These are phyloP conservation scores for Cirrhinus molitorella DNA, from an alignment of 2,797 vertebrate species.

Conservation along the genomic window DNA sequence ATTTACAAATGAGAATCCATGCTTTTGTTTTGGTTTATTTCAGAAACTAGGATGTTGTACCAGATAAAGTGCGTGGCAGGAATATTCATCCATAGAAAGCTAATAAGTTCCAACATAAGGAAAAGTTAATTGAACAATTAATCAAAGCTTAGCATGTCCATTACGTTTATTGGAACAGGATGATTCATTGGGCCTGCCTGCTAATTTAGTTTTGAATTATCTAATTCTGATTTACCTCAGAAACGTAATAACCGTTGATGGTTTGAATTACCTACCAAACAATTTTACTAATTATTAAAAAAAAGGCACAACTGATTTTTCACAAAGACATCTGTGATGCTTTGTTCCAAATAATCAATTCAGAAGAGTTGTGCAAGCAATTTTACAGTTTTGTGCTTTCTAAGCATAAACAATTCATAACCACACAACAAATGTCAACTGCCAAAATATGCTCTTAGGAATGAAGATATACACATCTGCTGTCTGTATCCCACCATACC, in stretches of 20 bases:
- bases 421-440: slow-evolving; percentile 45
- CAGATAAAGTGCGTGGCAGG: slow-evolving; percentile 33
- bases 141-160: slow-evolving; percentile 61
- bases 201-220: slow-evolving; percentile 58
- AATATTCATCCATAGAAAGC: slow-evolving; percentile 51
- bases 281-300: slow-evolving; percentile 60
- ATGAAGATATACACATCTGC: slow-evolving; percentile 41
- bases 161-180: slow-evolving; percentile 59
- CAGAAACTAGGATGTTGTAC: slow-evolving; percentile 35
- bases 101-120: slow-evolving; percentile 54
- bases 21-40: slow-evolving; percentile 42
- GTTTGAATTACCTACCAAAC: slow-evolving; percentile 60
- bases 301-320: slow-evolving; percentile 30
- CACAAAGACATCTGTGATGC: slow-evolving; percentile 37
- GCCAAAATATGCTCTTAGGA: slow-evolving; percentile 45
- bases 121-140: slow-evolving; percentile 59
- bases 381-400: slow-evolving; percentile 57
- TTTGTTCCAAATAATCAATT: slow-evolving; percentile 49
- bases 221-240: slow-evolving; percentile 62
- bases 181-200: slow-evolving; percentile 55
- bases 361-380: slow-evolving; percentile 38
- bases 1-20: slow-evolving; percentile 53
- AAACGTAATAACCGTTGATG: slow-evolving; percentile 60
- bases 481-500: slow-evolving; percentile 30
- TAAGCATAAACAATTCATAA: slow-evolving; percentile 47